Base-by-base conservation (phyloP, 2,113 vertebrate species). In the human (Homo sapiens) region DNA sequence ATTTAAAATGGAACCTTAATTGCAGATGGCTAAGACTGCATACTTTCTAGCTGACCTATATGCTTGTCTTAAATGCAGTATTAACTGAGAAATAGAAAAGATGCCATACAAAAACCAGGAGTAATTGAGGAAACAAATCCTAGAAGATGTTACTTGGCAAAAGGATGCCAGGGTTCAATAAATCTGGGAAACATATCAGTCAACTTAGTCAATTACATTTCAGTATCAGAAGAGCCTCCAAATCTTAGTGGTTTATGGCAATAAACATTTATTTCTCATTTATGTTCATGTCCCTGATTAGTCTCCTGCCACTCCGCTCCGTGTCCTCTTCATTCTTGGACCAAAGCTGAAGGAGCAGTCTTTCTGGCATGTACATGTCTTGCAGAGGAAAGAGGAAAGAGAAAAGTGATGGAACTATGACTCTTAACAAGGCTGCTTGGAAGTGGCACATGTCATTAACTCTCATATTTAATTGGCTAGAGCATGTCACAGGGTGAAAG, bases 21-120 rank as follows among this genome's bases (percentile, higher is more conserved):
- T 82, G 59, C 64, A 43, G 23, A 30, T 83, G 18, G n/a, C 50
- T 61, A 57, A 94, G 35, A 91, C 64, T 57, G 1, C 50, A 5
- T 95, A 43, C 52, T 89, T 89, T 95, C 80, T 94, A 38, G 14
- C 35, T 75, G 83, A 89, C 18, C 14, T 92, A 23, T n/a, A 84
- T 73, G 5, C 83, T 94, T 12, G 55, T 57, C 32, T 89, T 80
- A 89, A 83, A 92, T 84, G 35, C 0, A 95, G 10, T 80, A 38
- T 75, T 89, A 89, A 90, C 83, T 88, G 59, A 72, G 78, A 93
- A 90, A 89, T 55, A 76, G 23, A 78, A 94, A 89, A 92, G 16
- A 52, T 96, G 40, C 10, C 27, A 6, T 91, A 40, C 27, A 92
- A 91, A 91, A 97, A 81, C 25, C 64, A 81, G 35, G 14, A 70